Conservation (phyloP, 1,140 invertebrate genomes). For the Ostrea denselamellosa region DNA sequence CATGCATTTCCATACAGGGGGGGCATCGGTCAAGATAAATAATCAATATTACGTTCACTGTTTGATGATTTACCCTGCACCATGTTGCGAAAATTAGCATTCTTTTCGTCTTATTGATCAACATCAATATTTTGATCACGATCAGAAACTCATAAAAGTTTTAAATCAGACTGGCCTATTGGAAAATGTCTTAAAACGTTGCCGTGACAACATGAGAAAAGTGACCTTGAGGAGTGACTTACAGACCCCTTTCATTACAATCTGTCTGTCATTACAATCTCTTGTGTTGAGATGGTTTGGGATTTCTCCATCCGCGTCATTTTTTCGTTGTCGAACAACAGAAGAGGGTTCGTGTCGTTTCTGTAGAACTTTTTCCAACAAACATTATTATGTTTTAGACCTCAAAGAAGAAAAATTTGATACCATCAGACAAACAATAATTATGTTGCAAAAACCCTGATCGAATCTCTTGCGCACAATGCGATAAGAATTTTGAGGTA, state of each 20-base stretch:
- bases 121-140: no score
- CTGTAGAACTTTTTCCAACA: background rate
- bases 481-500: no score
- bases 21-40: constrained; percentile 6
- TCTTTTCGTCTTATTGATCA: background rate
- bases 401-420: background rate
- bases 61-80: background rate
- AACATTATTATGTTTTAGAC: background rate
- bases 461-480: no score
- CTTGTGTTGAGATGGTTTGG: background rate
- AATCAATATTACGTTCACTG: background rate
- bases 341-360: background rate
- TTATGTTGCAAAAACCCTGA: background rate
- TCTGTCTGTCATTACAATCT: background rate
- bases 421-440: background rate
- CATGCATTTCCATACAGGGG: constrained; percentile 31
- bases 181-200: background rate
- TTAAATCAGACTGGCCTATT: no score
- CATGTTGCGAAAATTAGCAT: background rate
- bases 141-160: background rate
- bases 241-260: background rate
- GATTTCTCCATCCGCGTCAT: background rate
- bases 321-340: background rate
- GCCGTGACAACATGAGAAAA: background rate
- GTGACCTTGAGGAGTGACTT: background rate